Base-by-base conservation (phyloP, 2,888 invertebrate species). In the Lycocerus yunnanus region DNA sequence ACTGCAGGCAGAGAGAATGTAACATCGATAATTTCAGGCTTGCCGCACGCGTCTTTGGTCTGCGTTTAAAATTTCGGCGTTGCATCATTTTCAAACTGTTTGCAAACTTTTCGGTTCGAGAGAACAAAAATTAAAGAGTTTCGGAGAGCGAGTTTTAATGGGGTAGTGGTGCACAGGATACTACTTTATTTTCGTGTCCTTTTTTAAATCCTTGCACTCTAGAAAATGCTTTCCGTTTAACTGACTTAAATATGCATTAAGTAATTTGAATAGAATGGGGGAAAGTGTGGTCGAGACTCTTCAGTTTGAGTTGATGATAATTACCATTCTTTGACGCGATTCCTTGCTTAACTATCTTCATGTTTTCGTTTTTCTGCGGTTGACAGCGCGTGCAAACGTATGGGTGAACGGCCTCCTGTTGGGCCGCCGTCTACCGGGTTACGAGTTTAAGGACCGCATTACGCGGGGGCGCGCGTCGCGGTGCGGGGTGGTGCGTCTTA, bases 391-490 rank as follows among this genome's bases (percentile, higher is more conserved):
- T 73, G 77, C 71, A 76, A 71, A 71, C 74, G 76, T 73, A 71
- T 70, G 79, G 80, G 82, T 82, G 78, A 81, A 81, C 78, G 82
- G 77, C 80, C 80, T 79, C 71, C 61, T 71, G 77, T 72, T 71
- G 66, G 74, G 77, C 74, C 75, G 78, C 68, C 76, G 81, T 79
- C 81, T 80, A 80, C 80, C 81, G 80, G 80, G 81, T 80, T 80
- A 78, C 80, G 82, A 80, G 81, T 82, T 82, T 82, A 82, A 82
- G 82, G 82, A 82, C 82, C 81, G 80, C 78, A 72, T 72, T 72
- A 74, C 69, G 74, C 76, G 73, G 77, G 78, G 78, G 79, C 76
- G 77, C 76, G 79, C 79, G 80, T 76, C 80, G 80, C 79, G 80
- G 79, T 79, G 81, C 77, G 77, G 78, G 76, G 78, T 72, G 73